Evolutionary conservation across 2,888 invertebrate species (phyloP).

Genomic region (Anagyrus pseudococci): DNA sequence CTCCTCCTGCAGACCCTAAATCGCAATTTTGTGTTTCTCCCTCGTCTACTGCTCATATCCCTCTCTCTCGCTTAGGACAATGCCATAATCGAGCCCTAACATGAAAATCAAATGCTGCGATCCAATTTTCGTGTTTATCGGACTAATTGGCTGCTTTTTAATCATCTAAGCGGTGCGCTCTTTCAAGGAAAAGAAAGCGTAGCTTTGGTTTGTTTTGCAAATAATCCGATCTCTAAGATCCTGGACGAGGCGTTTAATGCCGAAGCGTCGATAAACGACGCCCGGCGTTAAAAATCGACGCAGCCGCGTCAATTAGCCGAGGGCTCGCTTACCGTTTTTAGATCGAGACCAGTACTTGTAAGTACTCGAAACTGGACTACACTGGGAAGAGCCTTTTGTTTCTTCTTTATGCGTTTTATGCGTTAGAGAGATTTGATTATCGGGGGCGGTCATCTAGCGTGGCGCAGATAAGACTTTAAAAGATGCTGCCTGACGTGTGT

Average conservation of each 20-base stretch:
- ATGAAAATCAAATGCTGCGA: no score
- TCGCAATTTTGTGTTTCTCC: no score
- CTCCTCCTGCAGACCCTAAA: no score
- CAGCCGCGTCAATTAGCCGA: conserved; percentile 20
- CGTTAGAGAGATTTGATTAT: conserved; percentile 27
- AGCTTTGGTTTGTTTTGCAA: not conserved
- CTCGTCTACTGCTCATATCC: no score
- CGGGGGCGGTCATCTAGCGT: conserved; percentile 32
- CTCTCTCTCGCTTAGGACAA: no score
- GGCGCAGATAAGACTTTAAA: conserved; percentile 35
- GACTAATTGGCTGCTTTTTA: no score
- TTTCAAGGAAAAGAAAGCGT: not conserved
- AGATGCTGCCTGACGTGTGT: conserved; percentile 35
- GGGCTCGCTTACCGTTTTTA: conserved; percentile 34
- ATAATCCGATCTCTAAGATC: no score
- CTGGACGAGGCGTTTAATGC: conserved; percentile 3
- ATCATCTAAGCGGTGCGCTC: not conserved
- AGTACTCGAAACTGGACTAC: conserved; percentile 11
- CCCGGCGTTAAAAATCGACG: conserved; percentile 17
- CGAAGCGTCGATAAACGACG: conserved; percentile 32
- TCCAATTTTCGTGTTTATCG: no score
- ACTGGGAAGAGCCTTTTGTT: conserved; percentile 13
- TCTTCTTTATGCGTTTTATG: no score
- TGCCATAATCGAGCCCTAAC: no score
- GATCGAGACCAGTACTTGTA: conserved; percentile 22